phyloP scores from a whole-genome alignment of 2,113 vertebrate genomes.

The Macaca mulatta region DNA sequence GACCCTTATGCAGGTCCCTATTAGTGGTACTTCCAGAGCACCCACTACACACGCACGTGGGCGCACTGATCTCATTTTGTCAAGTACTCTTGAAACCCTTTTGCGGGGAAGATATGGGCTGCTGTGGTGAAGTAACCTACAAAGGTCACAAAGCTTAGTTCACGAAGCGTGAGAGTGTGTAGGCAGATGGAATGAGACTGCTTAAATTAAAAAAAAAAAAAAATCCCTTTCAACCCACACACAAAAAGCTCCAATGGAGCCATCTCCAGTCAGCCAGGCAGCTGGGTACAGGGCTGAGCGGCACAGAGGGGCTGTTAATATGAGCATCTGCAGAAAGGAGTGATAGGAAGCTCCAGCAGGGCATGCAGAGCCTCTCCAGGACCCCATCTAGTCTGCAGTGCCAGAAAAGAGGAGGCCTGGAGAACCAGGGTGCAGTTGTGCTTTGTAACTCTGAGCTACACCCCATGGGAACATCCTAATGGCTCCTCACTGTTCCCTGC shows the following conservation, averaged over 20 bases:
- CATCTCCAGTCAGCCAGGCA: not conserved
- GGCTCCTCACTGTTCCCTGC: not conserved
- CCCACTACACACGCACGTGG: not conserved
- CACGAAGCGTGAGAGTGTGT: not conserved
- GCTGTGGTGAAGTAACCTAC: not conserved
- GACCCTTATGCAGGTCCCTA: not conserved
- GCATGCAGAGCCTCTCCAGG: not conserved
- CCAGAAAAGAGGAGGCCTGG: not conserved
- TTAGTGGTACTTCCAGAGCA: not conserved
- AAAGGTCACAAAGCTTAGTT: slow-evolving; percentile 40
- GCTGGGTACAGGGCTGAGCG: not conserved
- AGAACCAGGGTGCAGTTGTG: not conserved
- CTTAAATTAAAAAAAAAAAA: slow-evolving; percentile 28
- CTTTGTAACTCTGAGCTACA: not conserved
- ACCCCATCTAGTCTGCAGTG: not conserved
- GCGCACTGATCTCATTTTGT: not conserved
- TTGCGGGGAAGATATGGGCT: not conserved
- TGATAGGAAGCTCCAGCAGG: not conserved
- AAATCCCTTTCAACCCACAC: not conserved
- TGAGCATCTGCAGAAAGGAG: not conserved
- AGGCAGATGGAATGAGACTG: not conserved
- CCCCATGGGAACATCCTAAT: not conserved
- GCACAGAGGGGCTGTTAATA: not conserved
- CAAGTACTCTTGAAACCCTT: slow-evolving; percentile 19
- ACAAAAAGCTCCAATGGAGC: not conserved